Base-by-base conservation (phyloP, 2,113 vertebrate species). In the Smithornis capensis region DNA sequence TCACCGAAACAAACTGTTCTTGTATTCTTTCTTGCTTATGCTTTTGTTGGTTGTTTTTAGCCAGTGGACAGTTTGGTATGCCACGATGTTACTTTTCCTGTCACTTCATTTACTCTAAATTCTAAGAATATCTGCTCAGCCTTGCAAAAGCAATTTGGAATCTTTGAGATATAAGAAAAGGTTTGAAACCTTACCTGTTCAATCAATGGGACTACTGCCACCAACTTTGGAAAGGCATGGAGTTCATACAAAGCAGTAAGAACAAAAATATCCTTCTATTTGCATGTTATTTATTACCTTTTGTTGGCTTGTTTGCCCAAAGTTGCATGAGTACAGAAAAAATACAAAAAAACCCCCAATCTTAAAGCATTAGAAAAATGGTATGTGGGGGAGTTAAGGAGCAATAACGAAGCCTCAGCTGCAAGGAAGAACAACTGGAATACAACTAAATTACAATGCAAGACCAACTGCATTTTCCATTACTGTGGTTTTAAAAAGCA, bases 381-480 rank as follows among this genome's bases (percentile, higher is more conserved):
- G 1, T 21, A 19, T 16, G 6, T 5, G 7, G 4, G 4, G 3
- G 7, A 14, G 4, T 35, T 65, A 55, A 68, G n/a, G 22, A 12
- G 2, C 7, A 22, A n/a, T 44, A 81, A 78, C 83, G 15, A 2
- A 83, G 29, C 15, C 22, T 44, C 1, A 2, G 22, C 12, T 71
- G 25, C 21, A 69, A 80, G 14, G 29, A 45, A 63, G 16, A 78
- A 35, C 29, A 92, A 57, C 57, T 63, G 73, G 7, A 40, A 0
- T 29, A 56, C 77, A 63, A 55, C 12, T 56, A 68, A 31, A 79
- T 62, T 9, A 53, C 37, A 74, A 33, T 19, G 13, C 6, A 87
- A 67, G 83, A 24, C 1, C 12, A 65, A 19, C 27, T 21, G 53
- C 14, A 49, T 70, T 89, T 69, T 74, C 6, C 23, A 78, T 27